Conservation (phyloP, 2,113 vertebrate genomes). For the Sander lucioperca region DNA sequence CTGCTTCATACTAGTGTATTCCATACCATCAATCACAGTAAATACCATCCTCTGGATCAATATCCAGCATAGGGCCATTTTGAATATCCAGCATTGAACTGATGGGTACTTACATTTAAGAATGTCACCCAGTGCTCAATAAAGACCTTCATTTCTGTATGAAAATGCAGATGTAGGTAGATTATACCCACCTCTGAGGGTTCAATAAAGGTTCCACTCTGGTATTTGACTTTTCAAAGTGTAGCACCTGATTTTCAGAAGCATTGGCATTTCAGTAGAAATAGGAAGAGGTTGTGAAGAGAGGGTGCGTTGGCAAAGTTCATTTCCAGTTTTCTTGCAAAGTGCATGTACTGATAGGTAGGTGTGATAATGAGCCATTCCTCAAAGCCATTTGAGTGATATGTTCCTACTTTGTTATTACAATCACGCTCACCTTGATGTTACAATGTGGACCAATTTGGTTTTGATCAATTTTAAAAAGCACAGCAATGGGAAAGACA, state of each 20-base stretch:
- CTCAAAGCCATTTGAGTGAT: background rate
- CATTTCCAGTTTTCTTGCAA: conserved; percentile 2
- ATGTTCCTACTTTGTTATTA: background rate
- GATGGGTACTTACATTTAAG: background rate
- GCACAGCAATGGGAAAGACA: background rate
- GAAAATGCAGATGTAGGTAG: conserved; percentile 20
- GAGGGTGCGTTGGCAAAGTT: background rate
- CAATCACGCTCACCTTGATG: background rate
- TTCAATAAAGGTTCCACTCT: conserved; percentile 24
- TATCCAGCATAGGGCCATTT: background rate
- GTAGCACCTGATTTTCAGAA: conserved; percentile 42
- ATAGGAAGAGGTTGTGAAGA: background rate
- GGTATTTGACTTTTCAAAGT: conserved; percentile 59
- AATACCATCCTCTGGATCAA: no score
- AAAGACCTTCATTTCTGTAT: conserved; percentile 1
- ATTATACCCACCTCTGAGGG: background rate
- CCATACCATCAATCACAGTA: background rate
- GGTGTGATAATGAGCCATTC: conserved; percentile 21
- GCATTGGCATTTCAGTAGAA: conserved; percentile 59
- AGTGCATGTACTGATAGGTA: conserved; percentile 26
- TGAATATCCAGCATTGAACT: conserved; percentile 18
- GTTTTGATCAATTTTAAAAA: background rate
- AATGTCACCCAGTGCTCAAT: conserved; percentile 3
- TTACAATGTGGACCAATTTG: background rate
- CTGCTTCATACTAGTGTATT: background rate